Conservation (phyloP, 2,113 vertebrate genomes). For the Chaenogobius annularis region DNA sequence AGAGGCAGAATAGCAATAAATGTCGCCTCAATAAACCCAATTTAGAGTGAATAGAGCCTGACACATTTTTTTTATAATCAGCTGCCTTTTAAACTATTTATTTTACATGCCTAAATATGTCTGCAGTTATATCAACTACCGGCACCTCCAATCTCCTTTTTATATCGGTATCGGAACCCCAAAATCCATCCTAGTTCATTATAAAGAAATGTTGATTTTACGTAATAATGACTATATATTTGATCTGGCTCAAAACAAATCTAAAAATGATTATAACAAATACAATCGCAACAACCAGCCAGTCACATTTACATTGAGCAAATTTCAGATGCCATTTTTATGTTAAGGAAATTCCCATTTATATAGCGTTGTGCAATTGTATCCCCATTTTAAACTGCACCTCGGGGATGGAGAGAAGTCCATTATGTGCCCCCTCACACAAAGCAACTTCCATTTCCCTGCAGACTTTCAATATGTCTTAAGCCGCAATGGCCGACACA, state of each 20-base stretch:
- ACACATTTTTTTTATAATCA: too few species aligned
- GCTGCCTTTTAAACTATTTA: too few species aligned
- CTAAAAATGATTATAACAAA: background rate
- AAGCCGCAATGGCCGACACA: constrained; percentile 53
- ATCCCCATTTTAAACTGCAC: constrained; percentile 47
- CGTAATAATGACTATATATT: background rate
- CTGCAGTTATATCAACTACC: too few species aligned
- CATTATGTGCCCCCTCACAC: constrained; percentile 55
- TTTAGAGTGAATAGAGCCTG: too few species aligned
- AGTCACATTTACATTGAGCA: constrained; percentile 11
- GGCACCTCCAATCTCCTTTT: too few species aligned
- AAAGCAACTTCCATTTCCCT: constrained; percentile 62
- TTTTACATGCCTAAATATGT: too few species aligned
- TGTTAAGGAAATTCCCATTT: constrained; percentile 22
- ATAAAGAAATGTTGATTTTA: background rate
- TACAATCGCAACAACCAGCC: constrained; percentile 5
- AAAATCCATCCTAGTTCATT: too few species aligned
- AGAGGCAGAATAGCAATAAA: too few species aligned
- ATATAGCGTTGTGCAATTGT: constrained; percentile 51
- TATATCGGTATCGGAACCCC: too few species aligned
- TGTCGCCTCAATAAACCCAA: too few species aligned
- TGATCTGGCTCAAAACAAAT: background rate
- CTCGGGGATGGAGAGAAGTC: constrained; percentile 36
- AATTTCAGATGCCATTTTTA: constrained; percentile 18
- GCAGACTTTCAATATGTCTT: constrained; percentile 57